Conservation (phyloP, 2,888 invertebrate genomes). For the Mesorhabditis spiculigera region DNA sequence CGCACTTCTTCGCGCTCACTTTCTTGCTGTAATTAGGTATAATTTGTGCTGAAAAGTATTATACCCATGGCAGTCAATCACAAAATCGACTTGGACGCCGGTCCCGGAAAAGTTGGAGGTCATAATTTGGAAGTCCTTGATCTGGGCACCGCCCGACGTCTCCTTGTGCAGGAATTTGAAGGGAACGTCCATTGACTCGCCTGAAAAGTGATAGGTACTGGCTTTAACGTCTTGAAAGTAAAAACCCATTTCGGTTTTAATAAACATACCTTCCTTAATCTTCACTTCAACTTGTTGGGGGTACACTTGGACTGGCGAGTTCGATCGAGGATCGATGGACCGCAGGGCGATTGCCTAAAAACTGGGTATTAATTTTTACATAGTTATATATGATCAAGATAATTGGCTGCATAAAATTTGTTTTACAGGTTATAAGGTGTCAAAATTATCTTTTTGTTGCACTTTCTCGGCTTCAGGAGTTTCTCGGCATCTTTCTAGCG, state of each 20-base stretch:
- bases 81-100: conserved; percentile 45
- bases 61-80: conserved; percentile 47
- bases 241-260: too few species aligned
- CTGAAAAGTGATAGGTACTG: conserved; percentile 18
- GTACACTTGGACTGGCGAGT: neutral
- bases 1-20: neutral
- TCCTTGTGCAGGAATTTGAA: conserved; percentile 49
- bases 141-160: conserved; percentile 22
- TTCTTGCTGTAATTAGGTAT: neutral
- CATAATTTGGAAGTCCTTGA: conserved; percentile 41
- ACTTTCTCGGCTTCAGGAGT: too few species aligned
- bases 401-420: too few species aligned
- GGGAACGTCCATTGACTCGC: conserved; percentile 41
- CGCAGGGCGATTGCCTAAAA: neutral
- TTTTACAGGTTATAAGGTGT: too few species aligned
- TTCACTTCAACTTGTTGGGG: conserved; percentile 4
- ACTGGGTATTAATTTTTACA: neutral
- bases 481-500: too few species aligned
- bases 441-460: too few species aligned
- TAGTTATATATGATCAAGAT: too few species aligned
- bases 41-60: neutral
- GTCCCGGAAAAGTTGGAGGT: conserved; percentile 41
- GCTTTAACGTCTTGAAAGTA: too few species aligned
- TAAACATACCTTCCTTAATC: conserved; percentile 1
- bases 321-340: neutral